phyloP scores from a whole-genome alignment of 2,113 vertebrate species.

The Circaetus gallicus region DNA sequence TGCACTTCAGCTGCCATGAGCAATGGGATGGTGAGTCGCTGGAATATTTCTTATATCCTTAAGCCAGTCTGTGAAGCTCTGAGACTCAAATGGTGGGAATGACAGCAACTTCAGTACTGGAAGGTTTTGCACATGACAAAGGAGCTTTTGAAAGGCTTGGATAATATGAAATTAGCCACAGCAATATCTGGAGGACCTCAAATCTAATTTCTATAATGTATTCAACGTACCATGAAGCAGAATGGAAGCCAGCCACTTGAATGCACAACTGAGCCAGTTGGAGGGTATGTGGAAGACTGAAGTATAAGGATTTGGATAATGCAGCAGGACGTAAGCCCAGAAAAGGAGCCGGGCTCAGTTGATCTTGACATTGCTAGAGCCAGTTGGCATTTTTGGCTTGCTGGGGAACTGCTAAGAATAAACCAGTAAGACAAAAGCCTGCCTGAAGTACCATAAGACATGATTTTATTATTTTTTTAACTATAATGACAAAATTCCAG shows the following conservation, averaged over 20 bases:
- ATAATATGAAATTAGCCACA: not conserved
- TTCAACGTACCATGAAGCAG: not conserved
- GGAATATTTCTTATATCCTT: not conserved
- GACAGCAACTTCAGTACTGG: not conserved
- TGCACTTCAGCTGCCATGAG: not conserved
- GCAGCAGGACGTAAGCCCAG: not conserved
- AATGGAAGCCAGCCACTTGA: not conserved
- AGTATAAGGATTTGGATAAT: not conserved
- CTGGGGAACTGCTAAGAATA: not conserved
- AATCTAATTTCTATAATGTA: not conserved
- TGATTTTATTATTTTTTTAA: not conserved
- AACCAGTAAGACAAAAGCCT: not conserved
- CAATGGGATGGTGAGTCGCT: accelerated
- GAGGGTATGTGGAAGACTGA: not conserved
- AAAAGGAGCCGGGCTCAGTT: not conserved
- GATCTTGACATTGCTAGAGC: not conserved
- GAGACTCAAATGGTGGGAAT: not conserved
- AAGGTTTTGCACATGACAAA: not conserved
- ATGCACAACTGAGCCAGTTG: not conserved
- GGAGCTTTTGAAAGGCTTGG: not conserved
- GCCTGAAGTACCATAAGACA: not conserved
- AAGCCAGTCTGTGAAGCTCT: not conserved
- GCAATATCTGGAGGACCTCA: not conserved
- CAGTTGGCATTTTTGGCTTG: not conserved
- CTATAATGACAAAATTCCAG: not conserved